phyloP scores from a whole-genome alignment of 1,140 invertebrate species.

The Hyles euphorbiae region DNA sequence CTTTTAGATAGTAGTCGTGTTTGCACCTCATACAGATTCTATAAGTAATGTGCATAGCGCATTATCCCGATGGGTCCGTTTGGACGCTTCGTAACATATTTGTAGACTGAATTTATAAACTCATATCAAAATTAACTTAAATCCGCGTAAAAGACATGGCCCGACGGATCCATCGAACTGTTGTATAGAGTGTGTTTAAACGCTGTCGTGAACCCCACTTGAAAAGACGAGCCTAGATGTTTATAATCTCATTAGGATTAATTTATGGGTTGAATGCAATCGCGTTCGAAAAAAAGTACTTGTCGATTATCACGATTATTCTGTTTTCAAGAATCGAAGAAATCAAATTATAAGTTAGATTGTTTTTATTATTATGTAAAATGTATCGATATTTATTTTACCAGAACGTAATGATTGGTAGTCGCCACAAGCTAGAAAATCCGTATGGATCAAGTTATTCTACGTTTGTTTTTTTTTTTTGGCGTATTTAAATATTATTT shows the following conservation, averaged over 20 bases:
- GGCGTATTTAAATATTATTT: too few relatives aligned
- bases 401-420: too few relatives aligned
- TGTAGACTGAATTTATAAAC: conserved; percentile 46
- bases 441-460: too few relatives aligned
- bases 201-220: conserved; percentile 27
- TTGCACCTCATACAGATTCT: conserved; percentile 24
- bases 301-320: too few relatives aligned
- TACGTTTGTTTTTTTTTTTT: too few relatives aligned
- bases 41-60: conserved; percentile 43
- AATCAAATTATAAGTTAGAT: too few relatives aligned
- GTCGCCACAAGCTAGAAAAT: too few relatives aligned
- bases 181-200: conserved; percentile 31
- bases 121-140: conserved; percentile 40
- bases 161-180: conserved; percentile 15
- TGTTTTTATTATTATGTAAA: too few relatives aligned
- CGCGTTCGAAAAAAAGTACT: too few relatives aligned
- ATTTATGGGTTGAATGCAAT: background rate
- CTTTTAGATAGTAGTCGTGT: conserved; percentile 16
- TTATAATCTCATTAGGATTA: conserved; percentile 3
- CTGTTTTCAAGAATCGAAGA: too few relatives aligned
- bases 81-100: too few relatives aligned
- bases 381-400: too few relatives aligned
- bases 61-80: conserved; percentile 8
- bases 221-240: conserved; percentile 2
- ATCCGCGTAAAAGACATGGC: conserved; percentile 12